Evolutionary conservation across 2,113 vertebrate species (phyloP).

Genomic region (Nipponia nippon): DNA sequence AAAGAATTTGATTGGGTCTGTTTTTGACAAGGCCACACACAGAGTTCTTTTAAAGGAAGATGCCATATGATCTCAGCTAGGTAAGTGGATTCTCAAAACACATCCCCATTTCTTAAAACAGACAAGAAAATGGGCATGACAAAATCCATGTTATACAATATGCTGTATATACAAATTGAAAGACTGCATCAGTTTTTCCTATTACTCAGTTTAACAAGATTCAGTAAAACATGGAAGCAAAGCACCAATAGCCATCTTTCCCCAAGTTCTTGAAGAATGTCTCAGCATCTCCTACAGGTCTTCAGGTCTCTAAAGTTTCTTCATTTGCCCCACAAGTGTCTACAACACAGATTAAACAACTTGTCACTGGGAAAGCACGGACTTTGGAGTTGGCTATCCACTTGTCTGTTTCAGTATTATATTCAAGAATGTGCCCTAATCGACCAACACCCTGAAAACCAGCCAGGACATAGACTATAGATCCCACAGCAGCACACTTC

Average conservation of each 20-base stretch:
- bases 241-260: conserved; percentile 39
- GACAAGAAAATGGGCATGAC: conserved; percentile 35
- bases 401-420: conserved; percentile 92
- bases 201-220: conserved; percentile 23
- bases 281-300: background rate
- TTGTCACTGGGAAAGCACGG: conserved; percentile 94
- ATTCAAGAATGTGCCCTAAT: conserved; percentile 92
- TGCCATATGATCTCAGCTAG: background rate
- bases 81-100: conserved; percentile 29
- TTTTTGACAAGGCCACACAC: conserved; percentile 15
- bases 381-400: conserved; percentile 93
- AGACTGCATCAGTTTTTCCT: conserved; percentile 17
- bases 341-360: conserved; percentile 94
- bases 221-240: conserved; percentile 57
- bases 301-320: conserved; percentile 83
- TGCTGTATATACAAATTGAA: conserved; percentile 40
- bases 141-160: conserved; percentile 44
- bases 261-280: conserved; percentile 50
- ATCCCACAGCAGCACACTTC: conserved; percentile 92
- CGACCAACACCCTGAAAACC: conserved; percentile 96
- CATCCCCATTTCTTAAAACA: conserved; percentile 41
- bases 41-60: conserved; percentile 12
- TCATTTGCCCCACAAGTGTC: conserved; percentile 97
- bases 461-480: conserved; percentile 90
- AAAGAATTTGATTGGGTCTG: background rate